Percentiles rank a stretch among this genome's conserved stretches.
phyloP scores from a whole-genome alignment of 1,140 invertebrate genomes.

The Pachyrhynchus sulphureomaculatus region DNA sequence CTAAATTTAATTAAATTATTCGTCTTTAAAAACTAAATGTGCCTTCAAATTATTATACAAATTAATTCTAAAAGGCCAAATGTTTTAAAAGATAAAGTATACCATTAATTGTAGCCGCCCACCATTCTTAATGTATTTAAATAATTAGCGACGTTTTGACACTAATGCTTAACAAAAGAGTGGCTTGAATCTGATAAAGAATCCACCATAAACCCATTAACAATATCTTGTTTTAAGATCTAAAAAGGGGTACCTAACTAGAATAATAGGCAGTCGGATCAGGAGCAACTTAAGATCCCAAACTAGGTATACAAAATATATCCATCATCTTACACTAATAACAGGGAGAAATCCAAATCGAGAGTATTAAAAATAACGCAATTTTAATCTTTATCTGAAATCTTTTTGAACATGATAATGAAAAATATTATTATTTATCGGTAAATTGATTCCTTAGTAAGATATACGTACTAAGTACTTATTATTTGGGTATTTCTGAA shows the following conservation, averaged over 20 bases:
- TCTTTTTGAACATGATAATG: too few relatives aligned
- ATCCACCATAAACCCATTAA: conserved; percentile 26
- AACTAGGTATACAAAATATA: background rate
- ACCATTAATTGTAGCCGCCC: conserved; percentile 17
- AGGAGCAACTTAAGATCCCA: conserved; percentile 12
- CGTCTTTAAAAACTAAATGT: too few relatives aligned
- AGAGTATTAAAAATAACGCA: background rate
- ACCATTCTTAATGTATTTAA: conserved; percentile 27
- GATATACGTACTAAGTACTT: too few relatives aligned
- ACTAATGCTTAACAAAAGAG: conserved; percentile 30
- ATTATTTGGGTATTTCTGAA: too few relatives aligned
- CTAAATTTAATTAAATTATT: too few relatives aligned
- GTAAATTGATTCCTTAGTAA: too few relatives aligned
- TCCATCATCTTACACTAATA: background rate
- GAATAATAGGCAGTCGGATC: conserved; percentile 14
- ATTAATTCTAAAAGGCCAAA: too few relatives aligned
- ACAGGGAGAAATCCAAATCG: background rate
- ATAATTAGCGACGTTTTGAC: conserved; percentile 32
- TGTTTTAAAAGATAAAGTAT: background rate
- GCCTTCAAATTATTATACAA: too few relatives aligned
- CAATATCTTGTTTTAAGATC: conserved; percentile 20
- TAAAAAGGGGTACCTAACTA: conserved; percentile 19
- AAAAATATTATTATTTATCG: too few relatives aligned
- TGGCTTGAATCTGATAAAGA: conserved; percentile 16
- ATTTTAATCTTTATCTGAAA: too few relatives aligned